Base-by-base conservation (phyloP, 2,797 vertebrate genomes). In the Gymnocypris eckloni region DNA sequence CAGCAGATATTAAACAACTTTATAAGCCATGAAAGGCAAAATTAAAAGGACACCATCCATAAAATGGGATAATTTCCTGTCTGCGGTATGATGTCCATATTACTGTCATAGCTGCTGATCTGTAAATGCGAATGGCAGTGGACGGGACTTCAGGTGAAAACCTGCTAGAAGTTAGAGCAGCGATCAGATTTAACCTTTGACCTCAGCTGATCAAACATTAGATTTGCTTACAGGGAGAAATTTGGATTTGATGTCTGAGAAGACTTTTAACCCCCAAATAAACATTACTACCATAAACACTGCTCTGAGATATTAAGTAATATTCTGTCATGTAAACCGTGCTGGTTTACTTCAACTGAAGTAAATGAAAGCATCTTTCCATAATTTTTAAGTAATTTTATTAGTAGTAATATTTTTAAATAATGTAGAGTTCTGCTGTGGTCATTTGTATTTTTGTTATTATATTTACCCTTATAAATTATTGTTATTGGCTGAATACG, bases 1-100 rank as follows among this genome's bases (percentile, higher is more conserved):
- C 96, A 97, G 95, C 96, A 97, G 96, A 96, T 97, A 97, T 99
- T 97, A 98, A 97, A 95, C 97, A 98, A 96, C 96, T 96, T 96
- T 97, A 96, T 96, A 95, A 96, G 95, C 95, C 96, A 97, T 96
- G 96, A 97, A 97, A 97, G 95, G 95, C 94, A 94, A 97, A 96
- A 97, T 97, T 97, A 97, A 97, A 95, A 97, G 93, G 95, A 96
- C 93, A 95, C 94, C 95, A 95, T 95, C 95, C 95, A 96, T 96
- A 96, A 96, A 98, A 96, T 93, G 94, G 94, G 96, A 96, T 95
- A 95, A 96, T 96, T 97, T 95, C 94, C 92, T 95, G 88, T 96
- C 95, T 96, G 94, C 93, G 95, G 94, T 95, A 94, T 93, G 94
- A 96, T 95, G 94, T 96, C 93, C 95, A 94, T 91, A 96, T 96